These are phyloP conservation scores for Megaceryle torquata DNA, from an alignment of 2,113 vertebrate genomes.

Conservation along the genomic window DNA sequence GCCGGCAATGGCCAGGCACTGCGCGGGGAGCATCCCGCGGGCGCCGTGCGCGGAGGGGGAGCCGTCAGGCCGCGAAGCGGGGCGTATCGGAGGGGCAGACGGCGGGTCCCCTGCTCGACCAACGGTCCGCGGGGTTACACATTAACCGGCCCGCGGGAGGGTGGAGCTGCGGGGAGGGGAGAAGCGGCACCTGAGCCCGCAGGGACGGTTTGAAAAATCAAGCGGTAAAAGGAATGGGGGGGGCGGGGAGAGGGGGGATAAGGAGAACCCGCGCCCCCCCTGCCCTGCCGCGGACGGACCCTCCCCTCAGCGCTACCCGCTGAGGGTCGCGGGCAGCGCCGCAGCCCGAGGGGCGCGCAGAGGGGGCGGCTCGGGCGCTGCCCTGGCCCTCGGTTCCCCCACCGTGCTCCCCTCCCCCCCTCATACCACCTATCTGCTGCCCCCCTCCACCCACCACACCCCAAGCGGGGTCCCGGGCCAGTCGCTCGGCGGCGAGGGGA, in stretches of 20 bases:
- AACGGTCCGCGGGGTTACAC: neutral
- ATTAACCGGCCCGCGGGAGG: neutral
- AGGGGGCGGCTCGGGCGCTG: neutral
- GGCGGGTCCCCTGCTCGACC: neutral
- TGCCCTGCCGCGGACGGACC: neutral
- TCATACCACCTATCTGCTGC: neutral
- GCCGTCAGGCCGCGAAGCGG: neutral
- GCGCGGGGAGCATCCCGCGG: neutral
- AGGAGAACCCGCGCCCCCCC: neutral
- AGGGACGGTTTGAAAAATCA: neutral
- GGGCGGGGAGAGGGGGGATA: neutral
- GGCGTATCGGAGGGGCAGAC: neutral
- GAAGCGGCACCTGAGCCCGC: slow-evolving; percentile 21
- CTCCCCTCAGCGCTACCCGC: neutral
- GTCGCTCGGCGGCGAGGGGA: neutral
- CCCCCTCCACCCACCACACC: neutral
- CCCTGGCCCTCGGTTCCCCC: neutral
- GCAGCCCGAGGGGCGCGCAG: neutral
- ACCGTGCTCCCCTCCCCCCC: neutral
- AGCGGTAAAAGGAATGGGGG: neutral
- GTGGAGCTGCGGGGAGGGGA: slow-evolving; percentile 9
- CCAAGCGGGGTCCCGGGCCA: neutral
- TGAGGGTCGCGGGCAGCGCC: neutral
- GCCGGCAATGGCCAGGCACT: no score
- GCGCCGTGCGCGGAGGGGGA: neutral